Evolutionary conservation across 1,140 invertebrate species (phyloP).

Genomic region (Zaprionus lachaisei): DNA sequence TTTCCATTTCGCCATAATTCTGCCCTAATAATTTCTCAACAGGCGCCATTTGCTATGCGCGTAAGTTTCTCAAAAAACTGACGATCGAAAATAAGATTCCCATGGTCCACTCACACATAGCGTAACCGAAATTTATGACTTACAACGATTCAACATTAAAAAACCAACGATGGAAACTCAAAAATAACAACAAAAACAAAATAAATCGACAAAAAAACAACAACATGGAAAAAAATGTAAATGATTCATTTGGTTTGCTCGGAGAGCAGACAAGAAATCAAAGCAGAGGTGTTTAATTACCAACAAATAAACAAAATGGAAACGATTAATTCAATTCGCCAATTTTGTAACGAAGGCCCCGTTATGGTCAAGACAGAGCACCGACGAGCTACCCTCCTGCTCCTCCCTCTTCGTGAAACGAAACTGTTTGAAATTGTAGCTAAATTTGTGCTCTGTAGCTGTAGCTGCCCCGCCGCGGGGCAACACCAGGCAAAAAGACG

Average conservation of each 20-base stretch:
- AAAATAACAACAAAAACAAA: constrained; percentile 25
- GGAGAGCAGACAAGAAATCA: constrained; percentile 72
- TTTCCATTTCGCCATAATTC: constrained; percentile 77
- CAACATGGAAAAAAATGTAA: constrained; percentile 60
- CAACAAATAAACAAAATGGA: constrained; percentile 83
- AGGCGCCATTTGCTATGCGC: constrained; percentile 68
- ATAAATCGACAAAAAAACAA: constrained; percentile 21
- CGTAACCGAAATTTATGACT: constrained; percentile 77
- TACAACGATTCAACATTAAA: constrained; percentile 82
- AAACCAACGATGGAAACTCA: constrained; percentile 32
- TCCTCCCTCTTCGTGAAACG: not conserved
- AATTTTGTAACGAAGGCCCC: constrained; percentile 72
- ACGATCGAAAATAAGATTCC: constrained; percentile 53
- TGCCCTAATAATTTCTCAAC: constrained; percentile 76
- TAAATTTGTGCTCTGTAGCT: constrained; percentile 68
- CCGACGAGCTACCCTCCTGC: not conserved
- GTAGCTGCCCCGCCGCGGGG: constrained; percentile 41
- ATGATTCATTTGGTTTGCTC: constrained; percentile 75
- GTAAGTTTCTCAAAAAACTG: constrained; percentile 27
- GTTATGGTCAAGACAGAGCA: constrained; percentile 65
- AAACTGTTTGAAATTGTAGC: constrained; percentile 74
- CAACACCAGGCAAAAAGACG: constrained; percentile 39
- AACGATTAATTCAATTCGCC: constrained; percentile 82
- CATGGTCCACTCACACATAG: constrained; percentile 64
- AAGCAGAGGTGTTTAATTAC: constrained; percentile 83